Evolutionary conservation across 64 coral and sea anemone species (phyloP).

Genomic region (Stylophora pistillata): DNA sequence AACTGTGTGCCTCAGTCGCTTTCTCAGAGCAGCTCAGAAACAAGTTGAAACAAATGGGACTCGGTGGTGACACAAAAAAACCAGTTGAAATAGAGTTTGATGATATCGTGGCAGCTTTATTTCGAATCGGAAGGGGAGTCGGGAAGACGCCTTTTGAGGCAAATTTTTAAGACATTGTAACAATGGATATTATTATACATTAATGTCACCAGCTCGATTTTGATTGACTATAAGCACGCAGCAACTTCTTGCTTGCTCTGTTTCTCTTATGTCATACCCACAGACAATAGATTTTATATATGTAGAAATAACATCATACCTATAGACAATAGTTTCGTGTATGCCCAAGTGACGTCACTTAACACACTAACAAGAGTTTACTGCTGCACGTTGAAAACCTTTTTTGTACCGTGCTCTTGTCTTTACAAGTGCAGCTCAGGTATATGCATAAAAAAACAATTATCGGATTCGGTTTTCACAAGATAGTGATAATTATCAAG

Average conservation of each 20-base stretch:
- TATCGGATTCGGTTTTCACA: no score
- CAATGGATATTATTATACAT: not conserved
- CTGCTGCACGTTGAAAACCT: no score
- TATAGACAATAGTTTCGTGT: no score
- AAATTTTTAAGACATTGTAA: not conserved
- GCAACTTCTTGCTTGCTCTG: constrained; percentile 2
- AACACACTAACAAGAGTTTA: not conserved
- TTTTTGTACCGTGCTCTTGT: no score
- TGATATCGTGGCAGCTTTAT: constrained; percentile 29
- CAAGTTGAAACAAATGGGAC: constrained; percentile 19
- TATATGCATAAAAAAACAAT: no score
- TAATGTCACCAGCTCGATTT: not conserved
- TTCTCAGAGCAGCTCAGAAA: constrained; percentile 21
- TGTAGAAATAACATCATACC: constrained; percentile 2
- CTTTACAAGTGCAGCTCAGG: no score
- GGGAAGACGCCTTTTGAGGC: constrained; percentile 41
- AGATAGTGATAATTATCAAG: no score
- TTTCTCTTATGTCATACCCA: not conserved
- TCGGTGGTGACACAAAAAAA: constrained; percentile 8
- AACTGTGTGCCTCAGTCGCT: not conserved
- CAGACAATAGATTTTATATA: not conserved
- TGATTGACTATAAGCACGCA: not conserved
- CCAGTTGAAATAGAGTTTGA: constrained; percentile 41
- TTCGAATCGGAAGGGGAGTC: constrained; percentile 53
- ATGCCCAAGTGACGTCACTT: constrained; percentile 9